These are phyloP conservation scores for Chironomus tentans DNA, from an alignment of 2,888 invertebrate species.

Conservation along the genomic window DNA sequence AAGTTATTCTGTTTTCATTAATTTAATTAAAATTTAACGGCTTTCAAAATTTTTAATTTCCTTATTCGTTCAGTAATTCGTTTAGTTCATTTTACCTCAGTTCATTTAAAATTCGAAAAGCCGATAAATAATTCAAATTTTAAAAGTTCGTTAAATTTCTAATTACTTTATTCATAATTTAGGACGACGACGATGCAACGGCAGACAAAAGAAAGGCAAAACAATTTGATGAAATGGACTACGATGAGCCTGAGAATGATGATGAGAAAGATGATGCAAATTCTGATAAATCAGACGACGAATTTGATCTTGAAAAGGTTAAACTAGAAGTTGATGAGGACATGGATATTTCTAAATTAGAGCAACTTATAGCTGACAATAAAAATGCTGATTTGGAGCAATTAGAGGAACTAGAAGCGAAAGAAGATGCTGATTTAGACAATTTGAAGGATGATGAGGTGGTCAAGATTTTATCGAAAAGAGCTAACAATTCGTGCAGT, in stretches of 20 bases:
- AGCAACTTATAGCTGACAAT: constrained; percentile 30
- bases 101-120: too few species aligned
- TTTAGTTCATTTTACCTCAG: too few species aligned
- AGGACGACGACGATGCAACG: constrained; percentile 40
- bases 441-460: constrained; percentile 36
- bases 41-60: too few species aligned
- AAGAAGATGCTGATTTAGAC: constrained; percentile 35
- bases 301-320: constrained; percentile 31
- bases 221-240: constrained; percentile 53
- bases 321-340: constrained; percentile 28
- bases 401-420: constrained; percentile 18
- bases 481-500: constrained; percentile 26
- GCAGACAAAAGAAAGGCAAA: constrained; percentile 47
- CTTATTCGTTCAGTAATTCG: too few species aligned
- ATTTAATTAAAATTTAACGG: background rate
- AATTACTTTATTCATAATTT: background rate
- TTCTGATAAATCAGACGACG: constrained; percentile 31
- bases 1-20: background rate
- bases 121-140: too few species aligned
- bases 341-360: constrained; percentile 31
- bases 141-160: background rate
- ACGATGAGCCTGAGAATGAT: constrained; percentile 55
- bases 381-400: constrained; percentile 31
- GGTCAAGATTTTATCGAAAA: constrained; percentile 34
- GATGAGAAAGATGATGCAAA: constrained; percentile 46